Evolutionary conservation across 2,888 invertebrate genomes (phyloP).

Genomic region (Drosophila kambysellisi): DNA sequence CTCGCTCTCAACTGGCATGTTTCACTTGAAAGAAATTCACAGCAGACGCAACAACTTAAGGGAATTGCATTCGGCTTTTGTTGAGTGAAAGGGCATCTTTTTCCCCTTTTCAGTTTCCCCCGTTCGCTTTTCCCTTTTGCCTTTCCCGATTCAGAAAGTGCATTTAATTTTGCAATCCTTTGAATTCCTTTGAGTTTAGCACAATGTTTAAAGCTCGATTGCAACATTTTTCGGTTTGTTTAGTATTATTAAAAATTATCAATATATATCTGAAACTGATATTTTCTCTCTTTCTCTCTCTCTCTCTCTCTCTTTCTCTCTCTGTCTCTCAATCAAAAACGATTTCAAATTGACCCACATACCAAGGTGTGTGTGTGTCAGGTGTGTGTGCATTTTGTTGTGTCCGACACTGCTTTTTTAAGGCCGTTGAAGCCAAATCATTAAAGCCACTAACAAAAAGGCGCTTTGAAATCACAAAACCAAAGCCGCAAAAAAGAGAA

Average conservation of each 20-base stretch:
- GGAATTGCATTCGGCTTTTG: constrained; percentile 35
- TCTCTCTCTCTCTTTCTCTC: constrained; percentile 22
- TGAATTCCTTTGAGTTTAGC: neutral
- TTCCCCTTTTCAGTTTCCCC: constrained; percentile 1
- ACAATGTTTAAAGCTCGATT: neutral
- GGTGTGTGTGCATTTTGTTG: constrained; percentile 64
- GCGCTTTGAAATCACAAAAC: constrained; percentile 54
- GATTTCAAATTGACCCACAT: constrained; percentile 80
- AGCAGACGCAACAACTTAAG: constrained; percentile 20
- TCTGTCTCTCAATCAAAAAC: constrained; percentile 56
- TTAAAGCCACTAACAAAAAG: constrained; percentile 53
- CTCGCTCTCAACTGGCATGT: neutral
- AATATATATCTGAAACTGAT: constrained; percentile 24
- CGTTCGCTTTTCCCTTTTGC: neutral
- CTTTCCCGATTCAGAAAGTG: constrained; percentile 1
- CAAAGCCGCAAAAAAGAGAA: constrained; percentile 33
- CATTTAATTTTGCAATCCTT: constrained; percentile 12
- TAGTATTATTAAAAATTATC: constrained; percentile 7
- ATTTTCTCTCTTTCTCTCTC: constrained; percentile 1
- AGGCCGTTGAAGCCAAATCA: constrained; percentile 57
- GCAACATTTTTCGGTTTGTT: neutral
- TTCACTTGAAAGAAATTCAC: constrained; percentile 2
- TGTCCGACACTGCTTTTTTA: constrained; percentile 51
- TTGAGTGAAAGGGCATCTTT: constrained; percentile 38
- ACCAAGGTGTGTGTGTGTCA: constrained; percentile 63